These are phyloP conservation scores for Phataginus tricuspis DNA, from an alignment of 2,797 vertebrate genomes.

Conservation along the genomic window DNA sequence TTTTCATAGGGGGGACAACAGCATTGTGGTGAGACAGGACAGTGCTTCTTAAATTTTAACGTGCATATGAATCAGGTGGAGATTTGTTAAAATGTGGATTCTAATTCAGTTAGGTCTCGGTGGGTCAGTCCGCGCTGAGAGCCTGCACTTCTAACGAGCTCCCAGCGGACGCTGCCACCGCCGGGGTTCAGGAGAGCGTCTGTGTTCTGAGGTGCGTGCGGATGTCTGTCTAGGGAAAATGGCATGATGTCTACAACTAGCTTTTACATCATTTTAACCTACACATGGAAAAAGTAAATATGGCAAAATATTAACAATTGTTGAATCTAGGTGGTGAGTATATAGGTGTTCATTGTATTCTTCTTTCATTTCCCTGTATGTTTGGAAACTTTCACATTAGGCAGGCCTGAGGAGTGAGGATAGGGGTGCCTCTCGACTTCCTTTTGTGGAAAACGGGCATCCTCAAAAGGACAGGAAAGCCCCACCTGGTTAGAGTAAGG, in stretches of 20 bases:
- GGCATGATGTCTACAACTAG: background rate
- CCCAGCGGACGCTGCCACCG: too few species aligned
- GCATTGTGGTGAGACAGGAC: background rate
- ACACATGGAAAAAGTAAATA: background rate
- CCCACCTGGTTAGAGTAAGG: background rate
- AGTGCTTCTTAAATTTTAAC: background rate
- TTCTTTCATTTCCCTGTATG: background rate
- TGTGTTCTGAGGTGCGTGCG: background rate
- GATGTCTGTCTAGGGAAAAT: background rate
- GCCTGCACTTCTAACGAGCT: background rate
- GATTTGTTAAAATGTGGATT: slow-evolving; percentile 1
- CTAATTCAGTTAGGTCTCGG: background rate
- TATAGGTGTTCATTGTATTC: background rate
- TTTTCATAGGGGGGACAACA: background rate
- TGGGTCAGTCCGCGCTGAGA: background rate
- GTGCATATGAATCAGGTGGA: background rate
- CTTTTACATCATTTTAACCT: background rate
- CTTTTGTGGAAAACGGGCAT: background rate
- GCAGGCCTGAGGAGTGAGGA: background rate
- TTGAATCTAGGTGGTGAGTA: background rate
- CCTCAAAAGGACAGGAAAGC: background rate
- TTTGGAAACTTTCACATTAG: background rate
- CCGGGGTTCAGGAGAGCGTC: accelerated
- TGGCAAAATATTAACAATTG: background rate
- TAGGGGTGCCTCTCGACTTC: background rate